phyloP scores from a whole-genome alignment of 2,113 vertebrate species.

The Cichladusa arquata region DNA sequence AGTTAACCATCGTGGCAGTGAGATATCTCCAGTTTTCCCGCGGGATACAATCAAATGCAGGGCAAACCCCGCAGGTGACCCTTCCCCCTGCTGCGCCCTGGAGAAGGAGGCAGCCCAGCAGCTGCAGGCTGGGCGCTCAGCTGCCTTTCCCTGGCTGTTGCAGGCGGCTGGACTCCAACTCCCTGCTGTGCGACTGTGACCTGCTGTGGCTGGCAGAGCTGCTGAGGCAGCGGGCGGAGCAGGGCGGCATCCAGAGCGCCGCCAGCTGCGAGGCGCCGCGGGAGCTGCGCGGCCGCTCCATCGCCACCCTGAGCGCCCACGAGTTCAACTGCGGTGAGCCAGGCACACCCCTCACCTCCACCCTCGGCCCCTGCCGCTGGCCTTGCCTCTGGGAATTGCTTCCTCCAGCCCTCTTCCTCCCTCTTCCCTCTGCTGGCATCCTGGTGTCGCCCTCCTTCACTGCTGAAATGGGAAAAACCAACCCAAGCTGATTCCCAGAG shows the following conservation, averaged over 20 bases:
- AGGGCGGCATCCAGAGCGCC: slow-evolving; percentile 84
- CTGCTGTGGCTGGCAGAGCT: slow-evolving; percentile 89
- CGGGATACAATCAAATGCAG: fast-evolving
- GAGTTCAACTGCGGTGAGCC: slow-evolving; percentile 85
- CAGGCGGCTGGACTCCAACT: slow-evolving; percentile 88
- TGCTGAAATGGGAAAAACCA: neutral
- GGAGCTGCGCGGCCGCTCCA: slow-evolving; percentile 83
- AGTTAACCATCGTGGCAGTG: neutral
- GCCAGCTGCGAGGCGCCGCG: slow-evolving; percentile 86
- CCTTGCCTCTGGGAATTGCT: neutral
- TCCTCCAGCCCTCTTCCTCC: neutral
- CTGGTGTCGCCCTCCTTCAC: neutral
- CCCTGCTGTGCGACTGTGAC: slow-evolving; percentile 86
- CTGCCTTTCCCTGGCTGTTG: neutral
- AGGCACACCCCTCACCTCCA: neutral
- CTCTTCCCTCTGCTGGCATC: neutral
- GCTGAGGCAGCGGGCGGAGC: slow-evolving; percentile 79
- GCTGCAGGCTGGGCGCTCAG: neutral
- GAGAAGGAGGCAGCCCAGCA: neutral
- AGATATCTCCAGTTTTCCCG: neutral
- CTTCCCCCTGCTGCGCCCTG: fast-evolving
- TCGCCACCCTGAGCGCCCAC: slow-evolving; percentile 77
- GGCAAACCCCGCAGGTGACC: neutral
- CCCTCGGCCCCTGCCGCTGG: neutral
- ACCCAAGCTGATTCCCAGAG: fast-evolving